These are phyloP conservation scores for Trichomycterus rosablanca DNA, from an alignment of 2,113 vertebrate genomes.

Conservation along the genomic window DNA sequence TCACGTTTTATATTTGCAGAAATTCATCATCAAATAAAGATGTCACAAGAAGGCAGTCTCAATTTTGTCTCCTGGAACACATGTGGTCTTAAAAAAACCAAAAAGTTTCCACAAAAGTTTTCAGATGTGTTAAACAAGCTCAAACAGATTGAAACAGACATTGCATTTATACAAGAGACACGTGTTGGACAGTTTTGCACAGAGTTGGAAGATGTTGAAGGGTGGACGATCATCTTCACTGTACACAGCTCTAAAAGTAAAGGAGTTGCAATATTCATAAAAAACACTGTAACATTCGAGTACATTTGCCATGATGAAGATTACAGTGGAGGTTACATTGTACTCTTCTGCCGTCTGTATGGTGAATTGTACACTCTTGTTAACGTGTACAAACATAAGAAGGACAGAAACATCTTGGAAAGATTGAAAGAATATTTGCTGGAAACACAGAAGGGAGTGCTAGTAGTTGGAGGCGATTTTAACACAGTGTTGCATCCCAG, in stretches of 20 bases:
- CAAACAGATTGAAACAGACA: neutral
- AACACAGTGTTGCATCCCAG: conserved; percentile 29
- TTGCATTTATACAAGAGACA: conserved; percentile 7
- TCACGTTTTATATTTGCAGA: no score
- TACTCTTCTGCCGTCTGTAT: conserved; percentile 19
- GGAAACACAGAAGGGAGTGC: conserved; percentile 33
- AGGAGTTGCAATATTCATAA: conserved; percentile 33
- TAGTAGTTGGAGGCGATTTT: conserved; percentile 29
- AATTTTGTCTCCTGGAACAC: conserved; percentile 6
- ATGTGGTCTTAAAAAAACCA: no score
- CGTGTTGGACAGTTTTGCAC: neutral
- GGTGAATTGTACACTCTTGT: conserved; percentile 37
- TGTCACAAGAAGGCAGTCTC: no score
- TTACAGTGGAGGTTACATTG: conserved; percentile 14
- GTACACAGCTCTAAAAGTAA: neutral
- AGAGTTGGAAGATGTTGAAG: neutral
- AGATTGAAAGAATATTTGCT: conserved; percentile 46
- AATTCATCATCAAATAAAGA: no score
- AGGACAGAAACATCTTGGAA: conserved; percentile 25
- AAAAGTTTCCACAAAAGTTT: neutral
- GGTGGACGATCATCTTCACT: neutral
- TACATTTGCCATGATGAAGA: no score
- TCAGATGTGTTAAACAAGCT: neutral
- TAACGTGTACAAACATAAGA: conserved; percentile 46
- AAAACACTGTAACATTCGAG: neutral